These are phyloP conservation scores for Napeogenes inachia DNA, from an alignment of 2,888 invertebrate genomes.

Conservation along the genomic window DNA sequence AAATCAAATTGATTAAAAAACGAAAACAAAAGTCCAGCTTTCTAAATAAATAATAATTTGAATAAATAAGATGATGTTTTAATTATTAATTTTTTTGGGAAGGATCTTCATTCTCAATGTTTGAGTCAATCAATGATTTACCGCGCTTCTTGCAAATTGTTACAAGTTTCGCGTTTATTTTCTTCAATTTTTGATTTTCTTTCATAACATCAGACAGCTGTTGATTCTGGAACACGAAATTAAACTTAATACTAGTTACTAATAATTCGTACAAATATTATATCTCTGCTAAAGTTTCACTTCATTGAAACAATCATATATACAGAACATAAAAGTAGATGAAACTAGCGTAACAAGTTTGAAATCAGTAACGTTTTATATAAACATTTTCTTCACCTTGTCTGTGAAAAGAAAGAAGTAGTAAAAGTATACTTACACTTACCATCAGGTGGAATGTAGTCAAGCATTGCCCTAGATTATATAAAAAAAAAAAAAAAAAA, in stretches of 20 bases:
- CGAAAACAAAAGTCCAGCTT: conserved; percentile 26
- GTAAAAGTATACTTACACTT: too few species aligned
- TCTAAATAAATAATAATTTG: conserved; percentile 7
- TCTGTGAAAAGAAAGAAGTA: too few species aligned
- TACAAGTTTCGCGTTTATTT: conserved; percentile 63
- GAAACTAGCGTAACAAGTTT: too few species aligned
- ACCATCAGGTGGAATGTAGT: too few species aligned
- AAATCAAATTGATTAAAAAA: conserved; percentile 24
- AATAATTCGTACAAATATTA: not conserved
- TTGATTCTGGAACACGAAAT: conserved; percentile 60
- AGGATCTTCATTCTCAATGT: conserved; percentile 59
- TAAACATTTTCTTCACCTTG: too few species aligned
- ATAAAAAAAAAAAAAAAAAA: too few species aligned
- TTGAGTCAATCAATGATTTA: conserved; percentile 43
- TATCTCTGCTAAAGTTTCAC: too few species aligned
- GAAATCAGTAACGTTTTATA: too few species aligned
- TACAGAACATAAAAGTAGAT: too few species aligned
- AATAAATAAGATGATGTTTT: not conserved
- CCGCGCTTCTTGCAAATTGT: conserved; percentile 67
- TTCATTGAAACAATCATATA: too few species aligned
- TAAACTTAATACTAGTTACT: not conserved
- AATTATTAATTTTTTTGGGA: conserved; percentile 34
- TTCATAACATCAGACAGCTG: conserved; percentile 66
- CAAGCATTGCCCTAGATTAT: too few species aligned
- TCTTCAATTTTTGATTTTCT: conserved; percentile 71